Percentiles rank a stretch among this genome's conserved stretches.
Evolutionary conservation across 2,797 vertebrate genomes (phyloP).

Genomic region (Rhadinocentrus ornatus): DNA sequence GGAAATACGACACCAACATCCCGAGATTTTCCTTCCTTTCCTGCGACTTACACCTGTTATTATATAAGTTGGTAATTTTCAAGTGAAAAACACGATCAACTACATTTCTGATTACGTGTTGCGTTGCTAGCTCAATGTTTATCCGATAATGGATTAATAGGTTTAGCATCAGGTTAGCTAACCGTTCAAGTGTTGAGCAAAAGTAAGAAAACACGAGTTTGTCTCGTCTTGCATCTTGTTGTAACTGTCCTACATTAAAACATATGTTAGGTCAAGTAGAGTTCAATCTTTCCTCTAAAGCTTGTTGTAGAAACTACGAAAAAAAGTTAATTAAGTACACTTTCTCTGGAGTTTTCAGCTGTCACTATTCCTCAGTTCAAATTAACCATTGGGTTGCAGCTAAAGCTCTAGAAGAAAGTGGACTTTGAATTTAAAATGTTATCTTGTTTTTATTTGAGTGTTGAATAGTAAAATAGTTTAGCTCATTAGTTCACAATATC

Average conservation of each 20-base stretch:
- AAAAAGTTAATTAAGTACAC: not conserved
- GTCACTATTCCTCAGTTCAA: no score
- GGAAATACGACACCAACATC: constrained; percentile 8
- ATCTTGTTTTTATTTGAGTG: no score
- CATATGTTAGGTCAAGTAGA: not conserved
- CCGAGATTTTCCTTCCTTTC: not conserved
- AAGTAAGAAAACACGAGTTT: not conserved
- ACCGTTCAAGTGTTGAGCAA: no score
- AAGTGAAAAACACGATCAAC: not conserved
- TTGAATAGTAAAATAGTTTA: no score
- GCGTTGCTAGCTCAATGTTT: not conserved
- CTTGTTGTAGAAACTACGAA: not conserved
- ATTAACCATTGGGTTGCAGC: no score
- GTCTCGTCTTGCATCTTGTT: not conserved
- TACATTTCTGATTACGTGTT: not conserved
- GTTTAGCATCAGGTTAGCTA: not conserved
- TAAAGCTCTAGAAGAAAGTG: no score
- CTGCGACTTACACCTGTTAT: not conserved
- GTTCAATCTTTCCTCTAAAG: not conserved
- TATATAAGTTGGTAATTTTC: not conserved
- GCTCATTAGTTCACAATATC: not conserved
- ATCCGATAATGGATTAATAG: constrained; percentile 19
- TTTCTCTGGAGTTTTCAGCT: no score
- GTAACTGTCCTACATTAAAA: not conserved
- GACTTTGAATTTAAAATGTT: no score